Conservation (phyloP, 1,140 invertebrate genomes). For the Potamilus streckersoni region DNA sequence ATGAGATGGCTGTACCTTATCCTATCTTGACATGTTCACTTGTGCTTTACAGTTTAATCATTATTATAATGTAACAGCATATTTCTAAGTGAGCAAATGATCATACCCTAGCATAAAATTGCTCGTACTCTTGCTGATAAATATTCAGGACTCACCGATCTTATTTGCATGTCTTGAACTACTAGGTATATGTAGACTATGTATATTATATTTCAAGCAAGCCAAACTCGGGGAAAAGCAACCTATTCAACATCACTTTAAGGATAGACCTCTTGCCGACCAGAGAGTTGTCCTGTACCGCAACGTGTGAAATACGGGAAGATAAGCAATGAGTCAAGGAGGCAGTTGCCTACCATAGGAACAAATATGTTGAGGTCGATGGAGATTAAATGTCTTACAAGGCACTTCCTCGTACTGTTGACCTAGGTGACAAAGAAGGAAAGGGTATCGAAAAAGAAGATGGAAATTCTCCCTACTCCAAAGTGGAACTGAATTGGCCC, state of each 20-base stretch:
- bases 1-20: too few relatives aligned
- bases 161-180: too few relatives aligned
- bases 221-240: conserved; percentile 47
- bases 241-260: conserved; percentile 51
- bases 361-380: not conserved
- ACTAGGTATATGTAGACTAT: too few relatives aligned
- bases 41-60: too few relatives aligned
- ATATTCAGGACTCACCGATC: too few relatives aligned
- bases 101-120: too few relatives aligned
- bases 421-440: conserved; percentile 4
- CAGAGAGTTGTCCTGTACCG: conserved; percentile 44
- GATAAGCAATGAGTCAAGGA: not conserved
- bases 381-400: not conserved
- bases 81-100: too few relatives aligned
- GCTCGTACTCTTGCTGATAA: too few relatives aligned
- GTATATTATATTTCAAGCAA: conserved; percentile 35
- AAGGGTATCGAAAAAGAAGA: conserved; percentile 10
- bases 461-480: conserved; percentile 41
- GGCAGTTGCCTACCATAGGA: not conserved
- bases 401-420: conserved; percentile 1
- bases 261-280: conserved; percentile 45
- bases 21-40: too few relatives aligned
- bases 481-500: conserved; percentile 51
- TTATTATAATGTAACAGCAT: too few relatives aligned
- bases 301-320: conserved; percentile 47